These are phyloP conservation scores for Lerema accius DNA, from an alignment of 1,140 invertebrate genomes.

Conservation along the genomic window DNA sequence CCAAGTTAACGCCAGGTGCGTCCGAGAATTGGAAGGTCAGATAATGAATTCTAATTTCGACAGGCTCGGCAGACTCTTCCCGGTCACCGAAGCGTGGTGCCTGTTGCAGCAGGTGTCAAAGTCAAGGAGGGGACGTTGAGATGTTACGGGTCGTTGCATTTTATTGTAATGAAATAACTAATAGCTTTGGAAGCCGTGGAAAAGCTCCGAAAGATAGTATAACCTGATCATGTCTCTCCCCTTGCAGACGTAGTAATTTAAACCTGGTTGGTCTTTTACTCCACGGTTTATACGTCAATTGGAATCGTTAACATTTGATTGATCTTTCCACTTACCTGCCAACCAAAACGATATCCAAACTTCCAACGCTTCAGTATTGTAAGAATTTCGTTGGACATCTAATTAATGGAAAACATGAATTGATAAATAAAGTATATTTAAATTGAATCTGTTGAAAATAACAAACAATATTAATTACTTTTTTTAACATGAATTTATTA, in stretches of 20 bases:
- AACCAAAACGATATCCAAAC: too few species aligned
- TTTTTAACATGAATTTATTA: too few species aligned
- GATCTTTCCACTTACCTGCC: too few species aligned
- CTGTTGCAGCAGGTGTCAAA: constrained; percentile 40
- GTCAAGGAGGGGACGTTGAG: constrained; percentile 17
- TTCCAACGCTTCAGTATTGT: too few species aligned
- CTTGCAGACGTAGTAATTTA: background rate
- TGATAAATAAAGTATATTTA: too few species aligned
- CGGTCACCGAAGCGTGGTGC: constrained; percentile 34
- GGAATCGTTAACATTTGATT: too few species aligned
- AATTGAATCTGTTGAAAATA: too few species aligned
- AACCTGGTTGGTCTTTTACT: too few species aligned
- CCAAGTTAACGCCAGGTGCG: constrained; percentile 22
- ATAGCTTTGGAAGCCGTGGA: constrained; percentile 4
- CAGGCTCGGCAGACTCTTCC: constrained; percentile 26
- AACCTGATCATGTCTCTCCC: background rate
- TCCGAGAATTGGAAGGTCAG: constrained; percentile 31
- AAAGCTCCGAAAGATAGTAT: background rate
- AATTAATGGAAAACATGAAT: too few species aligned
- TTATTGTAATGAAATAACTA: constrained; percentile 14
- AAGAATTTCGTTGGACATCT: too few species aligned
- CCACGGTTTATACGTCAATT: too few species aligned
- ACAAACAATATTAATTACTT: too few species aligned
- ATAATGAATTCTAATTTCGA: constrained; percentile 29
- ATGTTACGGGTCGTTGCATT: constrained; percentile 25